phyloP scores from a whole-genome alignment of 2,797 vertebrate genomes.

The Megaceryle alcyon region DNA sequence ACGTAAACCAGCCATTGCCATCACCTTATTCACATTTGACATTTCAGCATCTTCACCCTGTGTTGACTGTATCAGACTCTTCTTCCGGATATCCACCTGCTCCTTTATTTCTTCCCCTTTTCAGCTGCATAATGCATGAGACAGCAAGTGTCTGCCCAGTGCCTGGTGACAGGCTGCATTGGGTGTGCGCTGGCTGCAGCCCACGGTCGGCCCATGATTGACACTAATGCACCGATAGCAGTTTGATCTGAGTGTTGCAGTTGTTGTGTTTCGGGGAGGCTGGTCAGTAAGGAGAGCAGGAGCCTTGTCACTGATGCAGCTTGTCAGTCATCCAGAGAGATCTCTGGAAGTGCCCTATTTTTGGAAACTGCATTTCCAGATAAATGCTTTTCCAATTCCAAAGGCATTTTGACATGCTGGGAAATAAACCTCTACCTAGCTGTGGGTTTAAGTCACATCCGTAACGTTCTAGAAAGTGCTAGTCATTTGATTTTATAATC shows the following conservation, averaged over 20 bases:
- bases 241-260: background rate
- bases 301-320: background rate
- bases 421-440: slow-evolving; percentile 49
- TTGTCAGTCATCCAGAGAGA: slow-evolving; percentile 1
- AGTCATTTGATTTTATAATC: slow-evolving; percentile 52
- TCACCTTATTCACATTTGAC: slow-evolving; percentile 56
- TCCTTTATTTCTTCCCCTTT: slow-evolving; percentile 35
- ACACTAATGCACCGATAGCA: background rate
- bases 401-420: slow-evolving; percentile 21
- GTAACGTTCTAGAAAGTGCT: slow-evolving; percentile 16
- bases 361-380: slow-evolving; percentile 24
- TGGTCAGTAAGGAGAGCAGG: slow-evolving; percentile 12
- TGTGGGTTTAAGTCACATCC: slow-evolving; percentile 46
- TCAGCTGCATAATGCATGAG: slow-evolving; percentile 59
- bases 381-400: slow-evolving; percentile 46
- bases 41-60: slow-evolving; percentile 59
- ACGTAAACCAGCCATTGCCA: slow-evolving; percentile 35
- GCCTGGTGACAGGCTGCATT: slow-evolving; percentile 14
- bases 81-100: background rate
- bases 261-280: background rate
- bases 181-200: background rate
- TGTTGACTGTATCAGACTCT: slow-evolving; percentile 27
- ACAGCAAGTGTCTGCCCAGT: background rate
- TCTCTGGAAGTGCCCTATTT: background rate
- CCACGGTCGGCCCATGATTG: background rate